phyloP scores from a whole-genome alignment of 2,888 invertebrate species.

The Norana najaformis region DNA sequence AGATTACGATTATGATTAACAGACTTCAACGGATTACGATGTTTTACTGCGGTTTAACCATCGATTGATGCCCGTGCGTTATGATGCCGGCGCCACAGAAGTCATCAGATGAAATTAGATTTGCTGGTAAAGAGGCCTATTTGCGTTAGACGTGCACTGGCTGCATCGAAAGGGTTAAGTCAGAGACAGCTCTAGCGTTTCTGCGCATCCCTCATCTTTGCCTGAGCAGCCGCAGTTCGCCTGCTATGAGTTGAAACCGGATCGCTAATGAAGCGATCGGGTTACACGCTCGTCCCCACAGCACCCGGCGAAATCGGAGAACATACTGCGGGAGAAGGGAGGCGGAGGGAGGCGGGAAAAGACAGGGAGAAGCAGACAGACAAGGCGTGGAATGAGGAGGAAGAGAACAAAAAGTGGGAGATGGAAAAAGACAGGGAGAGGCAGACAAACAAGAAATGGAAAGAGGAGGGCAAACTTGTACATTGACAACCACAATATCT shows the following conservation, averaged over 20 bases:
- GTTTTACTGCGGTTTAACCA: too few species aligned
- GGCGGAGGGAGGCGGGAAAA: neutral
- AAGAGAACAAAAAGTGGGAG: neutral
- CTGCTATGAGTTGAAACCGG: neutral
- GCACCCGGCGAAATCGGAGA: constrained; percentile 10
- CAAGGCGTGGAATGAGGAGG: neutral
- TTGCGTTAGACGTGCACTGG: neutral
- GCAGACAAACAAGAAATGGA: neutral
- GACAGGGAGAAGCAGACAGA: neutral
- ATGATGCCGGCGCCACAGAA: neutral
- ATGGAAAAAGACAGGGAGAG: neutral
- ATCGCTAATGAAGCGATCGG: constrained; percentile 20
- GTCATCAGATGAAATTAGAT: neutral
- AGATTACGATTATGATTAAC: too few species aligned
- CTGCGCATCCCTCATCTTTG: neutral
- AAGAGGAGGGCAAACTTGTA: neutral
- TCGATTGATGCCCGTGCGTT: neutral
- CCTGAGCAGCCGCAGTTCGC: neutral
- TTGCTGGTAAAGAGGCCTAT: neutral
- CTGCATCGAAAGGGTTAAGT: neutral
- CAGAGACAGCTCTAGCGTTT: neutral
- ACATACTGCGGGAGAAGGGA: neutral
- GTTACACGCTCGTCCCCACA: neutral
- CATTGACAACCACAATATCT: neutral
- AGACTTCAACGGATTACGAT: too few species aligned